A percentile compares a stretch with the other conserved stretches of the same genome.
Conservation (phyloP, 2,888 invertebrate genomes). For the Oscheius sp. region DNA sequence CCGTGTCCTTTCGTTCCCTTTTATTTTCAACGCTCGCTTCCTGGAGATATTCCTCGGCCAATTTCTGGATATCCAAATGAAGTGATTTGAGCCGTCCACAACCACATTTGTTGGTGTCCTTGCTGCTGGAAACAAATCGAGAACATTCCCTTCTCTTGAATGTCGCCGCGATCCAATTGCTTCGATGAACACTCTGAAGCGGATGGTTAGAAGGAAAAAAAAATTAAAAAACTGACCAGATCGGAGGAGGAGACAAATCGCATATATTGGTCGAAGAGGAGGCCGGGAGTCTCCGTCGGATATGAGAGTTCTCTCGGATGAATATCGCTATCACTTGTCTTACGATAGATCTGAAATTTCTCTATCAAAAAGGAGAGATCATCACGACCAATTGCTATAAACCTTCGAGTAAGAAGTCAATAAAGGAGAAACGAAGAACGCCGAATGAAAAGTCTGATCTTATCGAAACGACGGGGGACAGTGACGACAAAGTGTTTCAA, state of each 20-base stretch:
- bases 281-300: too few species aligned
- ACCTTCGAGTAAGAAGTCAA: too few species aligned
- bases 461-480: too few species aligned
- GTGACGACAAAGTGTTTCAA: too few species aligned
- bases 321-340: too few species aligned
- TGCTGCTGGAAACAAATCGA: slow-evolving; percentile 57
- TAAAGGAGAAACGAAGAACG: too few species aligned
- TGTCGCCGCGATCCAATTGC: slow-evolving; percentile 85
- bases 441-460: too few species aligned
- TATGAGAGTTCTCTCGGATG: too few species aligned
- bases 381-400: too few species aligned
- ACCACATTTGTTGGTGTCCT: slow-evolving; percentile 62
- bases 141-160: slow-evolving; percentile 90
- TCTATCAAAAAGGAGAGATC: too few species aligned
- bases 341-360: too few species aligned
- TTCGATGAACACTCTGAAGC: slow-evolving; percentile 50
- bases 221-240: slow-evolving; percentile 32
- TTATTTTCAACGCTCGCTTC: slow-evolving; percentile 13
- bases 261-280: slow-evolving; percentile 44
- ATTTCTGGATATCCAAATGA: slow-evolving; percentile 47
- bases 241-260: slow-evolving; percentile 37
- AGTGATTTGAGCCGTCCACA: slow-evolving; percentile 59
- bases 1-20: slow-evolving; percentile 7
- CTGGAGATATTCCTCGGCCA: neutral
- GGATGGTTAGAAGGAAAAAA: neutral